Percentiles rank a stretch among this genome's conserved stretches.
Evolutionary conservation across 2,113 vertebrate species (phyloP).

Genomic region (Ailurus styani): DNA sequence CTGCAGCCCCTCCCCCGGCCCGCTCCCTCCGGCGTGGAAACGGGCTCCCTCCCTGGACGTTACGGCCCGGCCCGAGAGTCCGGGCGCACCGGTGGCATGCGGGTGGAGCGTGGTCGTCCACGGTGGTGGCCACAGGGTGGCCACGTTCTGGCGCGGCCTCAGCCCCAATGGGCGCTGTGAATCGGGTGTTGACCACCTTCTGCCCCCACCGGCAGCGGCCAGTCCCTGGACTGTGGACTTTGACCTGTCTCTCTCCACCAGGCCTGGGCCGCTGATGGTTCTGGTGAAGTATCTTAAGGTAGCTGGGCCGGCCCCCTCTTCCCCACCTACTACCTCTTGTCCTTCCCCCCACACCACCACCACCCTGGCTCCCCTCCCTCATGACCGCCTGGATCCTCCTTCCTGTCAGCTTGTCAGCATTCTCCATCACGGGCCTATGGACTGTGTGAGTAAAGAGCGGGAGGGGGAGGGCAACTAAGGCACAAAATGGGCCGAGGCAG

Average conservation of each 20-base stretch:
- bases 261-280: constrained; percentile 75
- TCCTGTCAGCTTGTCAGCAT: constrained; percentile 93
- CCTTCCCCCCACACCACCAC: constrained; percentile 81
- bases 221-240: constrained; percentile 53
- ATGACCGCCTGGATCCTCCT: constrained; percentile 98
- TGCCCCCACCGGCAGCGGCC: not conserved
- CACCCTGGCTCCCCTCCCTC: constrained; percentile 86
- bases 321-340: constrained; percentile 61
- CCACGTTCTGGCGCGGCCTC: not conserved
- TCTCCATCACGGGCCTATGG: constrained; percentile 97
- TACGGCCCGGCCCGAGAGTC: not conserved
- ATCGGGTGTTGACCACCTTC: not conserved
- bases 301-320: constrained; percentile 60
- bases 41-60: not conserved
- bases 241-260: constrained; percentile 58
- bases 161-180: not conserved
- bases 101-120: not conserved
- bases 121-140: not conserved
- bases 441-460: constrained; percentile 88
- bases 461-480: not conserved
- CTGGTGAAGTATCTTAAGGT: constrained; percentile 55
- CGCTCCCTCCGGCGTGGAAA: not conserved
- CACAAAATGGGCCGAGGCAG: not conserved
- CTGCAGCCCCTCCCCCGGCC: not conserved
- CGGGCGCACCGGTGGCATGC: not conserved